Evolutionary conservation across 2,888 invertebrate species (phyloP), one percentile per base, ranked within the genome.

Genomic region (Mallateleia sp.): DNA sequence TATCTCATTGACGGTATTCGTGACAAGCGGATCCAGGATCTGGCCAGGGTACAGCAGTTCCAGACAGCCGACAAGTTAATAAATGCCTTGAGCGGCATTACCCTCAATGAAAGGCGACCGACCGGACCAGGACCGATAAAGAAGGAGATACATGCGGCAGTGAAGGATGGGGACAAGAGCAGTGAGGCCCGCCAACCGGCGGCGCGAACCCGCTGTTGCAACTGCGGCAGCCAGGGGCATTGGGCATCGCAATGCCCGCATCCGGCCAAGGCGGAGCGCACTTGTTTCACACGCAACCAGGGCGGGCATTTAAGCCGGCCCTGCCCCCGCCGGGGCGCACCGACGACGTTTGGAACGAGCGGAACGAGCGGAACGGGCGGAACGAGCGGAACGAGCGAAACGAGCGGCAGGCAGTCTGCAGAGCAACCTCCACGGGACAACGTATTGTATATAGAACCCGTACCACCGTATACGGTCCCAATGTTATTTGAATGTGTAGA

Each of bases 1-100:
- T 85, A 88, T 50, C 24, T 83, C 6, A 64, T 88, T 9, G 80
- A 88, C 8, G 85, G 85, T 5, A 79, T 88, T 25, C 72, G 75
- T 15, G 85, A 88, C 71, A n/a, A 8, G 54, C 11, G 14, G 1
- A 18, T 88, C 11, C 74, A 60, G 5, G 72, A 83, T 69, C 85
- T 85, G 32, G 82, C 87, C 1, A 45, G 80, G 15, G 77, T 87
- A 47, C 72, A 72, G 28, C 14, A 20, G 0, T 83, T 85, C 24
- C 7, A 32, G 3, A 25, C 72, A 15, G 28, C 54, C n/a, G 45
- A n/a, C 18, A 56, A 72, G 11, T 62, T 85, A 22, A 58, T 82
- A 2, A 28, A 22, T 14, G 88, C 85, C 0, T 88, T 88, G 15
- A 28, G 77, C 8, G 74, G 79, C 22, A 82, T 85, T 15, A 38